Conservation (phyloP, 2,113 vertebrate genomes). For the Pimephales promelas region DNA sequence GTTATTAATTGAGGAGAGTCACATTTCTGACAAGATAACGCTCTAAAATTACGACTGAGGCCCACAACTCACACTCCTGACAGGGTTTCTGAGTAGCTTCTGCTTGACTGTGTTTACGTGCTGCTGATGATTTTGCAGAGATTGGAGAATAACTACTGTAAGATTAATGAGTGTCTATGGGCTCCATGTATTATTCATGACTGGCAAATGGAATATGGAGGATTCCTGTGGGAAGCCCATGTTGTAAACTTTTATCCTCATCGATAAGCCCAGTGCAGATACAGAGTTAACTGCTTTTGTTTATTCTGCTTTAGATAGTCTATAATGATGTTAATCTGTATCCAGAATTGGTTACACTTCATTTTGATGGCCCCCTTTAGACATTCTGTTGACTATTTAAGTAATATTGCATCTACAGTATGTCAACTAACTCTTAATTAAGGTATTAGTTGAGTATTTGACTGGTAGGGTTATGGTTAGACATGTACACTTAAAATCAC, state of each 20-base stretch:
- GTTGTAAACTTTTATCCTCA: constrained; percentile 42
- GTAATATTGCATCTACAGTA: too few species aligned
- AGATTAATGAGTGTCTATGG: constrained; percentile 56
- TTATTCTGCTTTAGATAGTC: neutral
- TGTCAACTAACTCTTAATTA: too few species aligned
- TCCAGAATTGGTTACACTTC: too few species aligned
- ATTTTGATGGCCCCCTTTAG: too few species aligned
- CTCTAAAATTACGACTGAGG: constrained; percentile 15
- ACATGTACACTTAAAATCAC: too few species aligned
- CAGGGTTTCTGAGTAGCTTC: constrained; percentile 17
- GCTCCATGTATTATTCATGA: constrained; percentile 56
- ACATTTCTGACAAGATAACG: constrained; percentile 33
- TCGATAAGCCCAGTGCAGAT: constrained; percentile 39
- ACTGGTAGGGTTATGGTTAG: too few species aligned
- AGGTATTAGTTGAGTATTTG: too few species aligned
- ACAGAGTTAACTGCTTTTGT: constrained; percentile 32
- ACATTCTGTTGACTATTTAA: too few species aligned
- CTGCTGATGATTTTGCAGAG: constrained; percentile 12
- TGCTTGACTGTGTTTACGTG: neutral
- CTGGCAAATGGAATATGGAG: constrained; percentile 40
- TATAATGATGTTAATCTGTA: neutral
- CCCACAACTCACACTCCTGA: constrained; percentile 18
- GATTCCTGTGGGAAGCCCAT: constrained; percentile 23
- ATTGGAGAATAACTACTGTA: constrained; percentile 34
- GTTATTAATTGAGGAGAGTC: constrained; percentile 45